Conservation (phyloP, 1,140 invertebrate genomes). For the Ditylenchus dipsaci region DNA sequence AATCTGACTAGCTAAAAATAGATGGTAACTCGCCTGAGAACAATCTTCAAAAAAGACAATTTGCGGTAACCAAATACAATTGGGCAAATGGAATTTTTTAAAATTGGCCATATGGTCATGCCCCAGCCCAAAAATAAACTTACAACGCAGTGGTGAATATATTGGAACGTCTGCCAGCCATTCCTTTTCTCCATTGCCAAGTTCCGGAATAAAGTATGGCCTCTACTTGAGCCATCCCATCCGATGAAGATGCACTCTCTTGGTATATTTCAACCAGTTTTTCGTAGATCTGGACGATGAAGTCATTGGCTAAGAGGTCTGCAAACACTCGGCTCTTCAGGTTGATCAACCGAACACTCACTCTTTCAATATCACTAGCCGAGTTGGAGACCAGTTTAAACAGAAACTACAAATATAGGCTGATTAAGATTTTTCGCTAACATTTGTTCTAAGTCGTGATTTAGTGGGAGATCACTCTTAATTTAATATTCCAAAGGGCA, state of each 20-base stretch:
- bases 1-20: too few species aligned
- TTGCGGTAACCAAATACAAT: too few species aligned
- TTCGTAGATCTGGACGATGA: neutral
- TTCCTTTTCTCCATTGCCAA: neutral
- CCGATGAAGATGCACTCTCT: neutral
- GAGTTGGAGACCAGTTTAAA: neutral
- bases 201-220: neutral
- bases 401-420: neutral
- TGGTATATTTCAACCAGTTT: neutral
- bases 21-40: too few species aligned
- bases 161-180: neutral
- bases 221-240: neutral
- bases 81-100: too few species aligned
- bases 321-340: neutral
- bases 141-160: neutral
- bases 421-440: too few species aligned
- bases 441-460: too few species aligned
- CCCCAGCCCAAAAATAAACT: neutral
- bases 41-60: too few species aligned
- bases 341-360: neutral
- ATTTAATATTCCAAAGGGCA: too few species aligned
- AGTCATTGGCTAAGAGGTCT: neutral
- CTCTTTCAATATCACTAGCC: neutral
- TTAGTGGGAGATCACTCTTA: too few species aligned
- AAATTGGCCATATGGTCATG: neutral